Percentiles rank a stretch among this genome's conserved stretches.
These are phyloP conservation scores for Naso thynnoides DNA, from an alignment of 2,797 vertebrate genomes.

Conservation along the genomic window DNA sequence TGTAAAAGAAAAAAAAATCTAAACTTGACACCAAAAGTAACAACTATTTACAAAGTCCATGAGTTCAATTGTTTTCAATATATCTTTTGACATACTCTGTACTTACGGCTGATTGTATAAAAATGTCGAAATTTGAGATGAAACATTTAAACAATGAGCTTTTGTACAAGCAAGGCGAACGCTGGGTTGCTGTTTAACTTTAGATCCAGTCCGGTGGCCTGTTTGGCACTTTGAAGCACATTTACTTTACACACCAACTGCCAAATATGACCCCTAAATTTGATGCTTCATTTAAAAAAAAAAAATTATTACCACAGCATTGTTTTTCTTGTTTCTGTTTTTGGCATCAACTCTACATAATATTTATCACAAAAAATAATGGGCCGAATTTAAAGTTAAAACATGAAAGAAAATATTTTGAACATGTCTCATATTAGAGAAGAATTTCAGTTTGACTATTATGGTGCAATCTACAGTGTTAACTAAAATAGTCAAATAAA, in stretches of 20 bases:
- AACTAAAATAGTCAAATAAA: constrained; percentile 31
- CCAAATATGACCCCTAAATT: constrained; percentile 54
- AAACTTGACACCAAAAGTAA: constrained; percentile 62
- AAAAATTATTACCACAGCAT: no score
- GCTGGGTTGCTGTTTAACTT: constrained; percentile 67
- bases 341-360: constrained; percentile 30
- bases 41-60: constrained; percentile 79
- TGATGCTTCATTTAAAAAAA: constrained; percentile 5
- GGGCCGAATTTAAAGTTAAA: not conserved
- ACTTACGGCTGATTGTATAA: constrained; percentile 86
- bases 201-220: constrained; percentile 67
- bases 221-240: constrained; percentile 79
- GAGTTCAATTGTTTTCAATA: constrained; percentile 42
- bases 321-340: constrained; percentile 1
- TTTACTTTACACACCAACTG: constrained; percentile 58
- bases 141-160: constrained; percentile 67
- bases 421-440: not conserved
- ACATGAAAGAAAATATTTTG: constrained; percentile 7
- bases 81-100: constrained; percentile 87
- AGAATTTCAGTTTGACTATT: constrained; percentile 9
- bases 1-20: constrained; percentile 54
- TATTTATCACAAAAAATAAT: constrained; percentile 24
- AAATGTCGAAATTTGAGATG: constrained; percentile 62
- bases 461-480: constrained; percentile 10
- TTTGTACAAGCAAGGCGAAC: constrained; percentile 77